These are phyloP conservation scores for Tapirus indicus DNA, from an alignment of 2,797 vertebrate species.

Conservation along the genomic window DNA sequence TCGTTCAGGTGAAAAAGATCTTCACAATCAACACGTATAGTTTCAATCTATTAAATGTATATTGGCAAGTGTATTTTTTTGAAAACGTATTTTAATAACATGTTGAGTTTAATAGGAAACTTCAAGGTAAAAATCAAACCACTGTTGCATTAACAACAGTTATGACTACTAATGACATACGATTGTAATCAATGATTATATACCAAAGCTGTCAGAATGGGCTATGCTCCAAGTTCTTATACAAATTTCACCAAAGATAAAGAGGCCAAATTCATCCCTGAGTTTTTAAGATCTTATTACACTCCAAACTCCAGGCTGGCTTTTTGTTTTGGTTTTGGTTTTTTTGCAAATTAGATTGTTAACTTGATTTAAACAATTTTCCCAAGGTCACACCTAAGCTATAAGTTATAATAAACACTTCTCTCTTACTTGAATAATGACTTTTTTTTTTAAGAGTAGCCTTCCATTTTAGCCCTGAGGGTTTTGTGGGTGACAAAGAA, in stretches of 20 bases:
- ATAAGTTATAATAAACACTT: not conserved
- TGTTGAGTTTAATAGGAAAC: constrained; percentile 21
- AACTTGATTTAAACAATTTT: constrained; percentile 46
- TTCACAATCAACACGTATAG: not conserved
- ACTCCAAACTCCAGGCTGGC: not conserved
- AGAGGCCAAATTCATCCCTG: constrained; percentile 6
- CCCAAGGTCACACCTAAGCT: constrained; percentile 43
- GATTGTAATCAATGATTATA: constrained; percentile 6
- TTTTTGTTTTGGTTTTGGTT: not conserved
- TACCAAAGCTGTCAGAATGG: not conserved
- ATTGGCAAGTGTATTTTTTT: not conserved
- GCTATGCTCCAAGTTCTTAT: not conserved
- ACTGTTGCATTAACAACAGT: constrained; percentile 44
- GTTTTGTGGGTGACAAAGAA: constrained; percentile 65
- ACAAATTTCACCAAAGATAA: constrained; percentile 25
- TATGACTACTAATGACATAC: not conserved
- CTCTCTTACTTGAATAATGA: constrained; percentile 41
- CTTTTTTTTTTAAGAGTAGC: not conserved
- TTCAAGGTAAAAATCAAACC: constrained; percentile 70
- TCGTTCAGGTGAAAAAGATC: not conserved
- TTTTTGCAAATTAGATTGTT: constrained; percentile 10
- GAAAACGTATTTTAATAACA: constrained; percentile 63
- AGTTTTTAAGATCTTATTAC: constrained; percentile 9
- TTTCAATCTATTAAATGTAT: constrained; percentile 44
- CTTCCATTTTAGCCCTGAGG: constrained; percentile 37